A percentile compares a stretch with the other conserved stretches of the same genome.
These are phyloP conservation scores for Lithophane leautieri DNA, from an alignment of 2,888 invertebrate species.

Conservation along the genomic window DNA sequence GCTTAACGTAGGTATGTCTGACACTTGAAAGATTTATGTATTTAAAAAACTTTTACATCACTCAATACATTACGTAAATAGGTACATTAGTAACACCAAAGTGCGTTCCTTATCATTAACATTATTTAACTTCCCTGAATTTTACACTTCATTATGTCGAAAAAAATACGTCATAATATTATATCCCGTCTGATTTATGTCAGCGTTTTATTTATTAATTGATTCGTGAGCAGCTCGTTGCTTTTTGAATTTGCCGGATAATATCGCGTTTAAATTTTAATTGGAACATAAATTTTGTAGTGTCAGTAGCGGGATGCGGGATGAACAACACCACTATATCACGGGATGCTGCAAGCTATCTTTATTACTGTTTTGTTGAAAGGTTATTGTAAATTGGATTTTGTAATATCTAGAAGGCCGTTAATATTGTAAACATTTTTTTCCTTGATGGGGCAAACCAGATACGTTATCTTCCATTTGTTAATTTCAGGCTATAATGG, in stretches of 20 bases:
- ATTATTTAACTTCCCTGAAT: conserved; percentile 48
- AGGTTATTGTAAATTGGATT: conserved; percentile 64
- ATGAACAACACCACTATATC: conserved; percentile 54
- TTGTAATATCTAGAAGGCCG: conserved; percentile 32
- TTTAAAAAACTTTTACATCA: not conserved
- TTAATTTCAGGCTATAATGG: not conserved
- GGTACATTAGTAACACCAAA: not conserved
- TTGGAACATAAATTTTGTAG: conserved; percentile 72
- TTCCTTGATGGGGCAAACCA: conserved; percentile 1
- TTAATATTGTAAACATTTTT: conserved; percentile 25
- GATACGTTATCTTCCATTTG: not conserved
- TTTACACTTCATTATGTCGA: conserved; percentile 42
- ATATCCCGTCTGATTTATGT: conserved; percentile 68
- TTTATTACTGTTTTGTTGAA: conserved; percentile 63
- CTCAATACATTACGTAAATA: not conserved
- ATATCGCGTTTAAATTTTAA: conserved; percentile 72
- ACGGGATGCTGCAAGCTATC: conserved; percentile 59
- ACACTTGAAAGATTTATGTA: not conserved
- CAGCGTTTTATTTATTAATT: conserved; percentile 70
- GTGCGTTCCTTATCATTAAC: conserved; percentile 3
- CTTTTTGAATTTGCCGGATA: conserved; percentile 68
- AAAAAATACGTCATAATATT: conserved; percentile 38
- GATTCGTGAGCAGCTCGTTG: conserved; percentile 68
- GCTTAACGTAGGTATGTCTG: not conserved
- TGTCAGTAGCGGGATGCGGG: conserved; percentile 55